These are phyloP conservation scores for Grammomys dolichurus DNA, from an alignment of 2,113 vertebrate genomes.

Conservation along the genomic window DNA sequence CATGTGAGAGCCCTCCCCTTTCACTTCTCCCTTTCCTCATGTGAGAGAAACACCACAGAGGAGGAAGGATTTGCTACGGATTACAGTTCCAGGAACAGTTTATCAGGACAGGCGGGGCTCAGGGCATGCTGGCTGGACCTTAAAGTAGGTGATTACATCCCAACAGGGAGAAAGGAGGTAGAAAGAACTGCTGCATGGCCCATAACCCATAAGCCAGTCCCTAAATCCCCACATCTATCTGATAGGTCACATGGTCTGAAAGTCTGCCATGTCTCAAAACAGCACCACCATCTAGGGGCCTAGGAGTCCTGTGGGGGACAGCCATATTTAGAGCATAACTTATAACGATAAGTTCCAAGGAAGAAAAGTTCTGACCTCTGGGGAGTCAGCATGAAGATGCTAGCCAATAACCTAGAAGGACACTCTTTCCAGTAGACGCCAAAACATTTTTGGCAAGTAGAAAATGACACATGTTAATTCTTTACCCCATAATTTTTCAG, in stretches of 20 bases:
- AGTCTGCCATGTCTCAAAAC: no score
- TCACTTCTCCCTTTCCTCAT: background rate
- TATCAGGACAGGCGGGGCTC: background rate
- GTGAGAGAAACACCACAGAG: background rate
- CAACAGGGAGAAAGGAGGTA: background rate
- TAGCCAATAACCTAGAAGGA: background rate
- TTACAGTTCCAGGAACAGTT: no score
- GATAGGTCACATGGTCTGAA: background rate
- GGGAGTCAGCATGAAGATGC: background rate
- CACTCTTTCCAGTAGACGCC: background rate
- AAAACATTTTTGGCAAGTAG: background rate
- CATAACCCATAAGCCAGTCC: background rate
- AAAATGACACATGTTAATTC: background rate
- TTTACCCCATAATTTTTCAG: background rate
- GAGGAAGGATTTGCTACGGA: background rate
- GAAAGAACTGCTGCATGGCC: background rate
- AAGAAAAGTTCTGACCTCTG: background rate
- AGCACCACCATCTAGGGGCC: no score
- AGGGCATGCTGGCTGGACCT: background rate
- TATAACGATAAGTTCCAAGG: background rate
- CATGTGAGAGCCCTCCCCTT: rapidly evolving
- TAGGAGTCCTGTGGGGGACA: background rate
- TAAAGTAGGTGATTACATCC: background rate
- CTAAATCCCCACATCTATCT: background rate
- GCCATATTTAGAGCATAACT: background rate